phyloP scores from a whole-genome alignment of 2,888 invertebrate species.

The Zonitis immaculata region DNA sequence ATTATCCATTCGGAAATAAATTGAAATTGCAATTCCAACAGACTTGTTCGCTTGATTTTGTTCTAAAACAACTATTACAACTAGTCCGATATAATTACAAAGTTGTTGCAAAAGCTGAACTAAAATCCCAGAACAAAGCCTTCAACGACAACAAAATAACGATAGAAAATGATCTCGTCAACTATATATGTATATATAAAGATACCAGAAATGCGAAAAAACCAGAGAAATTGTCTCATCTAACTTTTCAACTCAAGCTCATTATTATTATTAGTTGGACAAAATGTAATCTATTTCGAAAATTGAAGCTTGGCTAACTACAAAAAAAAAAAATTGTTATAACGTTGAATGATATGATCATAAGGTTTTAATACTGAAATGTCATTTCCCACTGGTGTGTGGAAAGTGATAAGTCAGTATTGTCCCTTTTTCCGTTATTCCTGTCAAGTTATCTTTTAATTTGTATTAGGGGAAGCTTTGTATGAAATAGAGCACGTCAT shows the following conservation, averaged over 20 bases:
- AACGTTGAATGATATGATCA: no score
- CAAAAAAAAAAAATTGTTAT: no score
- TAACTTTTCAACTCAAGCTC: neutral
- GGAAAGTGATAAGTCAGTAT: neutral
- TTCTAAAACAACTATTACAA: neutral
- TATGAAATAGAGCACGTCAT: neutral
- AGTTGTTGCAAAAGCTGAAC: neutral
- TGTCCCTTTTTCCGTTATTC: neutral
- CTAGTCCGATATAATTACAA: neutral
- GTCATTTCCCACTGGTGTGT: neutral
- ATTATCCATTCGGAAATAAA: no score
- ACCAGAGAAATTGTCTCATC: neutral
- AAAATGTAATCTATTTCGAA: neutral
- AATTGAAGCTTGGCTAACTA: no score
- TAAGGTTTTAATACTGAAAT: neutral
- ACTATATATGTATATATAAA: no score
- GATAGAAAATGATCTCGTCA: neutral
- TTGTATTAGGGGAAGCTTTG: neutral
- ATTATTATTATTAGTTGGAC: neutral
- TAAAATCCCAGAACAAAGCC: neutral
- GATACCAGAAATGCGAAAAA: neutral
- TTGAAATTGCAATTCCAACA: no score
- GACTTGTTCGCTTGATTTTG: neutral
- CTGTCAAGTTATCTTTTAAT: neutral
- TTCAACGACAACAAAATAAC: neutral